These are phyloP conservation scores for Camponotus vicinus DNA, from an alignment of 1,140 invertebrate genomes.

Conservation along the genomic window DNA sequence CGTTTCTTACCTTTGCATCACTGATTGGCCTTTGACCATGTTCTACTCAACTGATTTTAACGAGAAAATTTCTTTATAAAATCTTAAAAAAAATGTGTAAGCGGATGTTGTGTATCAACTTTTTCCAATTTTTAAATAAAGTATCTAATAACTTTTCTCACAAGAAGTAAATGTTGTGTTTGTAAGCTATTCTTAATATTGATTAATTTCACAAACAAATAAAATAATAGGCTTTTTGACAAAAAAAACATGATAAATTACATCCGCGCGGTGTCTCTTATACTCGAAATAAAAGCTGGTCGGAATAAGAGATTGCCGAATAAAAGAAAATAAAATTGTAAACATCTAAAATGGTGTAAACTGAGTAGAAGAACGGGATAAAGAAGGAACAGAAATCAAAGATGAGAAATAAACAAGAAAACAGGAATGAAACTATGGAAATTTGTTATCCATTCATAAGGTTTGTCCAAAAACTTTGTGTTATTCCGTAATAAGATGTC, in stretches of 20 bases:
- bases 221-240: background rate
- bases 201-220: background rate
- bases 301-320: constrained; percentile 29
- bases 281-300: constrained; percentile 22
- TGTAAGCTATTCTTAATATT: background rate
- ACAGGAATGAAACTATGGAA: constrained; percentile 42
- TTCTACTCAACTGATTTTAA: background rate
- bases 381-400: constrained; percentile 7
- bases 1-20: background rate
- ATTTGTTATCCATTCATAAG: constrained; percentile 69
- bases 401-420: background rate
- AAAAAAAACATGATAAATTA: background rate
- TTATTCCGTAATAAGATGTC: constrained; percentile 61
- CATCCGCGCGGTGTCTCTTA: background rate
- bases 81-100: background rate
- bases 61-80: background rate
- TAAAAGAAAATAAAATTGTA: constrained; percentile 64
- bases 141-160: background rate
- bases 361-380: background rate
- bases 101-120: background rate
- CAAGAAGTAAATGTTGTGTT: background rate
- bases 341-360: constrained; percentile 28
- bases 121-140: constrained; percentile 2
- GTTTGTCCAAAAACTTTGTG: constrained; percentile 56
- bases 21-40: background rate